phyloP scores from a whole-genome alignment of 2,113 vertebrate species.

The Halichoeres trimaculatus region DNA sequence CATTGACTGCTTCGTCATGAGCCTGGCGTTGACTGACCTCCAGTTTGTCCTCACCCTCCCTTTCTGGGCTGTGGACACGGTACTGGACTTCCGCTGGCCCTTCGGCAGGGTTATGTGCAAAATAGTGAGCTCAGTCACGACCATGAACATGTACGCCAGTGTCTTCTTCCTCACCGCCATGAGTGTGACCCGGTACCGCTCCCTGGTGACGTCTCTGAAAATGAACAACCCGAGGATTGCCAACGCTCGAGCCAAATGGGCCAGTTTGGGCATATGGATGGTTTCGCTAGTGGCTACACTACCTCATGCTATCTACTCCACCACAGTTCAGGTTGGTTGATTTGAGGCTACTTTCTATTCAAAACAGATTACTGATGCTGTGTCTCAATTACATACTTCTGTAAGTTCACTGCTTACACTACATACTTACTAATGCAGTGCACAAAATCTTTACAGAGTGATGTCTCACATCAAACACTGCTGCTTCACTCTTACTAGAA shows the following conservation, averaged over 20 bases:
- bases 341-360: not conserved
- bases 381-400: too few relatives aligned
- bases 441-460: too few relatives aligned
- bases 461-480: too few relatives aligned
- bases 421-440: too few relatives aligned
- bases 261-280: constrained; percentile 82
- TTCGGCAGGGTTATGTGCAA: constrained; percentile 87
- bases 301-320: constrained; percentile 84
- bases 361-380: too few relatives aligned
- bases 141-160: constrained; percentile 87
- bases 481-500: too few relatives aligned
- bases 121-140: constrained; percentile 84
- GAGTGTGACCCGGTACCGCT: constrained; percentile 85
- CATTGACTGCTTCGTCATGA: constrained; percentile 84
- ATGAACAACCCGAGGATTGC: constrained; percentile 71
- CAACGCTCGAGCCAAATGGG: constrained; percentile 72
- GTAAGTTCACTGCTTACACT: too few relatives aligned
- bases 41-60: constrained; percentile 87
- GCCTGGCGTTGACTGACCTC: constrained; percentile 84
- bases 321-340: constrained; percentile 76
- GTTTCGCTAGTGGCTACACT: constrained; percentile 82
- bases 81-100: constrained; percentile 87
- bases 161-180: constrained; percentile 87
- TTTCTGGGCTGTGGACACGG: constrained; percentile 86
- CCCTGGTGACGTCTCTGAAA: constrained; percentile 79